phyloP scores from a whole-genome alignment of 2,113 vertebrate species.

The Laticauda colubrina region DNA sequence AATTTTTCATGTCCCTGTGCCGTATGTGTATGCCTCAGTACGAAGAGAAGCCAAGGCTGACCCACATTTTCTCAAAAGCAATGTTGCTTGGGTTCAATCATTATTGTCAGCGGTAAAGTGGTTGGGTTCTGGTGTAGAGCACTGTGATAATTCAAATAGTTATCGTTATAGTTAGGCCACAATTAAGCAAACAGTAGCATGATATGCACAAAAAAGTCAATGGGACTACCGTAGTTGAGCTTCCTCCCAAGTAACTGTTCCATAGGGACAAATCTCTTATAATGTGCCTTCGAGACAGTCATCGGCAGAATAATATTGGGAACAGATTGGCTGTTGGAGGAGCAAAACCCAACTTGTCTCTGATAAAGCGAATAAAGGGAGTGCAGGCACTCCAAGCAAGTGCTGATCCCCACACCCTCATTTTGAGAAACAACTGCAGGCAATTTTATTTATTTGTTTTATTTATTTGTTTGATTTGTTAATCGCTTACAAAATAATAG shows the following conservation, averaged over 20 bases:
- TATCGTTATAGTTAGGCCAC: background rate
- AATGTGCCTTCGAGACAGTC: background rate
- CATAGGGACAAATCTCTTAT: background rate
- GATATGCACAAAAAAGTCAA: background rate
- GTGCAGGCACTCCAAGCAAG: background rate
- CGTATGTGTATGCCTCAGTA: background rate
- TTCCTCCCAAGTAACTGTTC: background rate
- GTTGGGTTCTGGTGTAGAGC: background rate
- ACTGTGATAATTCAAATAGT: background rate
- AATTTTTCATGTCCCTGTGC: background rate
- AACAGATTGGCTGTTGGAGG: background rate
- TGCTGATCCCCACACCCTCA: background rate
- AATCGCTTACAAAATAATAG: too few species aligned
- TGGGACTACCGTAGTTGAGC: background rate
- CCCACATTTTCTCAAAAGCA: background rate
- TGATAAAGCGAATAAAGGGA: background rate
- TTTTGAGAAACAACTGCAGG: background rate
- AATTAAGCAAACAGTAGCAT: background rate
- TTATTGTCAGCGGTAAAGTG: background rate
- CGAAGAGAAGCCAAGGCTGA: background rate
- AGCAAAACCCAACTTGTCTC: background rate
- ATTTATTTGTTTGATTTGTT: too few species aligned
- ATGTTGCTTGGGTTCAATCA: background rate
- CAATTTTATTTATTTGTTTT: too few species aligned
- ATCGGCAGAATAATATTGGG: background rate